phyloP scores from a whole-genome alignment of 2,888 invertebrate species.

The Gastracanthus pulcherrimus region DNA sequence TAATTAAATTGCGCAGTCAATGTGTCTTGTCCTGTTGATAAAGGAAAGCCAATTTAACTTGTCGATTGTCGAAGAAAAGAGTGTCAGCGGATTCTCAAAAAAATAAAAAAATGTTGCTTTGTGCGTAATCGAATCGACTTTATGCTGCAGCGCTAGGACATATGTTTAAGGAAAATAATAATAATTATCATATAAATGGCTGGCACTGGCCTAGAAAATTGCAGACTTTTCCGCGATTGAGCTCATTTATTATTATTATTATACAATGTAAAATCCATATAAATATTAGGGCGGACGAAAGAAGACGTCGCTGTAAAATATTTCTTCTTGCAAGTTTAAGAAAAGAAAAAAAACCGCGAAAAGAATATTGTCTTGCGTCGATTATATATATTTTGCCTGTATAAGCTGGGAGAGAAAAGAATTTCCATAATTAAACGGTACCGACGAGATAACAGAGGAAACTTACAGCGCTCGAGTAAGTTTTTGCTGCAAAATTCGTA shows the following conservation, averaged over 20 bases:
- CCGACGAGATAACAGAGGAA: constrained; percentile 11
- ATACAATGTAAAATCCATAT: constrained; percentile 47
- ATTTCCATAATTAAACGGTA: background rate
- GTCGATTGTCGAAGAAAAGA: background rate
- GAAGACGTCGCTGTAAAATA: constrained; percentile 54
- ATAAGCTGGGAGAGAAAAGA: constrained; percentile 21
- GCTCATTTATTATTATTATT: constrained; percentile 49
- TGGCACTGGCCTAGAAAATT: constrained; percentile 42
- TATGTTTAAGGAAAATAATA: constrained; percentile 41
- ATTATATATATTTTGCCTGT: constrained; percentile 38
- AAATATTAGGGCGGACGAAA: constrained; percentile 36
- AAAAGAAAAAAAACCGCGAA: constrained; percentile 2
- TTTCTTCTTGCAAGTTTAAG: constrained; percentile 53
- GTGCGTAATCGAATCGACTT: constrained; percentile 41
- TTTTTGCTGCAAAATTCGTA: background rate
- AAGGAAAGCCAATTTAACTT: background rate
- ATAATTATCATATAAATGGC: constrained; percentile 43
- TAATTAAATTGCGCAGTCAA: constrained; percentile 25
- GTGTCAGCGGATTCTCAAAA: constrained; percentile 8
- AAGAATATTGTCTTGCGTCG: constrained; percentile 39
- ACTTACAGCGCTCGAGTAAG: constrained; percentile 22
- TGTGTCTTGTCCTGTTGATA: background rate
- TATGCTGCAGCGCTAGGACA: constrained; percentile 33
- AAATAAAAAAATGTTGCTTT: constrained; percentile 34
- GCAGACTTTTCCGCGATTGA: constrained; percentile 38